A percentile compares a stretch with the other conserved stretches of the same genome.
These are phyloP conservation scores for Trichopria drosophilae DNA, from an alignment of 2,888 invertebrate genomes.

Conservation along the genomic window DNA sequence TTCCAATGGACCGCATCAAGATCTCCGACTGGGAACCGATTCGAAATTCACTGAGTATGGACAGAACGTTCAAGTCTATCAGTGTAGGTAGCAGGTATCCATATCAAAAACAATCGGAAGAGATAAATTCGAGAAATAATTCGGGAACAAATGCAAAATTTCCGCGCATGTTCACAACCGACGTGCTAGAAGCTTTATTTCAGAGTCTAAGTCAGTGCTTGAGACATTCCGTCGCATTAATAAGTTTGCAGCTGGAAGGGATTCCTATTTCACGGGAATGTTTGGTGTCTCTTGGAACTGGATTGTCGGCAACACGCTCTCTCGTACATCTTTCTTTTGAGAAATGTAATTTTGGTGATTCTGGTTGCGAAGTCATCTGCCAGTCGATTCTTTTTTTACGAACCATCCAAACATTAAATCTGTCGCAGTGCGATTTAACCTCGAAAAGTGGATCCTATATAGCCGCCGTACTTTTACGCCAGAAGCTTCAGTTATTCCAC, in stretches of 20 bases:
- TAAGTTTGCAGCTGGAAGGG: slow-evolving; percentile 70
- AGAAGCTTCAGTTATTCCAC: slow-evolving; percentile 73
- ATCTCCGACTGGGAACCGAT: slow-evolving; percentile 78
- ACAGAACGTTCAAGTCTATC: slow-evolving; percentile 67
- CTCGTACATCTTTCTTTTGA: slow-evolving; percentile 71
- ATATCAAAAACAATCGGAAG: slow-evolving; percentile 62
- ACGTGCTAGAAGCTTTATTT: slow-evolving; percentile 68
- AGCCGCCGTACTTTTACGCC: slow-evolving; percentile 64
- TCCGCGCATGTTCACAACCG: slow-evolving; percentile 71
- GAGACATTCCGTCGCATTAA: slow-evolving; percentile 66
- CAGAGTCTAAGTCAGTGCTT: slow-evolving; percentile 69
- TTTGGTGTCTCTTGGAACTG: slow-evolving; percentile 64
- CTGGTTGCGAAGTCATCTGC: slow-evolving; percentile 73
- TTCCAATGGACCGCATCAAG: slow-evolving; percentile 75
- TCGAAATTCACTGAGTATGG: slow-evolving; percentile 71
- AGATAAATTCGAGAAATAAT: slow-evolving; percentile 56
- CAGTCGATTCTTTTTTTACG: slow-evolving; percentile 69
- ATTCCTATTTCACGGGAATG: slow-evolving; percentile 72
- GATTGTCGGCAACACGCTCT: slow-evolving; percentile 67
- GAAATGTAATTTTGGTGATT: slow-evolving; percentile 71
- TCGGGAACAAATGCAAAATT: slow-evolving; percentile 55
- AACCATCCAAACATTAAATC: slow-evolving; percentile 69
- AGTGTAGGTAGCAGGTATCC: slow-evolving; percentile 68
- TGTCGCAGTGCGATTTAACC: slow-evolving; percentile 71
- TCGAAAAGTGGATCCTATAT: slow-evolving; percentile 67